Percentiles rank a stretch among this genome's conserved stretches.
Conservation (phyloP, 2,888 invertebrate species). For the Morpho achilles region DNA sequence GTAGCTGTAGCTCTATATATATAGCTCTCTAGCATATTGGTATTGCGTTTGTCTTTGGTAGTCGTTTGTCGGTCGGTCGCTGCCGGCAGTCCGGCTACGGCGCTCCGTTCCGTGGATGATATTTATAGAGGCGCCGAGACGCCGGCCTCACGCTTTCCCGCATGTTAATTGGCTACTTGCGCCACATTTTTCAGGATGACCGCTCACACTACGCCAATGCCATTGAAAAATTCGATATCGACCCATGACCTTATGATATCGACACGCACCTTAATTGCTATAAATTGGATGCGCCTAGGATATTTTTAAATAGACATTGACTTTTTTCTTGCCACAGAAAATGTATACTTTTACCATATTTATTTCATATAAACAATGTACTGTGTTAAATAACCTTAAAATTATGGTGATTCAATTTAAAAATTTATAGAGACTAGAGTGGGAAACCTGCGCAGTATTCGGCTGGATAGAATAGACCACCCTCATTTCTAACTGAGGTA, state of each 20-base stretch:
- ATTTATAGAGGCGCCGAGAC: conserved; percentile 74
- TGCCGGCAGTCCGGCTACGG: conserved; percentile 48
- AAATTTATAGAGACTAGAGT: too few species aligned
- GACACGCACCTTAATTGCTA: conserved; percentile 63
- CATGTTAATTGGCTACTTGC: conserved; percentile 73
- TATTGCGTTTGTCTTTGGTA: not conserved
- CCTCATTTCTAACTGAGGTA: too few species aligned
- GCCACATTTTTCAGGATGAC: conserved; percentile 69
- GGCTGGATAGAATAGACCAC: not conserved
- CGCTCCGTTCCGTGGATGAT: conserved; percentile 39
- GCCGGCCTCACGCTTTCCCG: conserved; percentile 67
- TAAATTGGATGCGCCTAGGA: too few species aligned
- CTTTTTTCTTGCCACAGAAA: too few species aligned
- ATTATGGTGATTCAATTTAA: too few species aligned
- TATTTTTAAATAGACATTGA: too few species aligned
- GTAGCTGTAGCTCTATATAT: too few species aligned
- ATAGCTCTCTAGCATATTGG: not conserved
- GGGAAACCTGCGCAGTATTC: not conserved
- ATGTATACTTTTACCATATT: too few species aligned
- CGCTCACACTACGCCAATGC: conserved; percentile 64
- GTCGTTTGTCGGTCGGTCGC: conserved; percentile 38
- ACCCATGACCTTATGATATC: conserved; percentile 60
- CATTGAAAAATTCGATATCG: conserved; percentile 53
- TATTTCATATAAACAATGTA: too few species aligned
- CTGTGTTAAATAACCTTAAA: too few species aligned